phyloP scores from a whole-genome alignment of 2,888 invertebrate genomes.

The Teleogryllus oceanicus region DNA sequence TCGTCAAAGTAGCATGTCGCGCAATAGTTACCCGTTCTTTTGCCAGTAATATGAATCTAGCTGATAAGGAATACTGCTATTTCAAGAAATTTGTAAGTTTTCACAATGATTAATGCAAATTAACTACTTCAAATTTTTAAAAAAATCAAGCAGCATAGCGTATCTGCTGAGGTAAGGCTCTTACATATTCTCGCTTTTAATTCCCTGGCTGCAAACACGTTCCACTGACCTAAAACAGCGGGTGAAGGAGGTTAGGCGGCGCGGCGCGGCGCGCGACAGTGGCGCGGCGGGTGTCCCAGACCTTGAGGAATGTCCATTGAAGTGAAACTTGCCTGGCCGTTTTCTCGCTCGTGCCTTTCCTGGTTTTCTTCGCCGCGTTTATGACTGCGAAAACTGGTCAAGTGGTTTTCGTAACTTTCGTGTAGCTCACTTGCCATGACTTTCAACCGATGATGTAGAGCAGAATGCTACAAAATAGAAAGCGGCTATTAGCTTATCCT shows the following conservation, averaged over 20 bases:
- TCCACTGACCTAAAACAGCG: background rate
- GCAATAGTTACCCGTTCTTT: too few species aligned
- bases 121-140: too few species aligned
- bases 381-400: conserved; percentile 6
- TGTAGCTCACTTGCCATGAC: background rate
- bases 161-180: background rate
- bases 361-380: background rate
- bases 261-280: background rate
- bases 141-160: background rate
- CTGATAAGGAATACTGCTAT: too few species aligned
- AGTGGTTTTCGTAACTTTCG: background rate
- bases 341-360: conserved; percentile 6
- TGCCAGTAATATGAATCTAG: too few species aligned
- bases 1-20: too few species aligned
- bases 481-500: conserved; percentile 1
- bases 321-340: background rate
- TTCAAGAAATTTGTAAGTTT: too few species aligned
- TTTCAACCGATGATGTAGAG: conserved; percentile 18
- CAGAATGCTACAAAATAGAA: conserved; percentile 7
- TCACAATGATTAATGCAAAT: too few species aligned
- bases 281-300: background rate
- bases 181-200: conserved; percentile 18
- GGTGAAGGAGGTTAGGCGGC: background rate
- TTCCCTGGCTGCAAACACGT: background rate
- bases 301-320: conserved; percentile 2